Evolutionary conservation across 2,797 vertebrate species (phyloP), one percentile per base, ranked within the genome.

Genomic region (Protosalanx chinensis): DNA sequence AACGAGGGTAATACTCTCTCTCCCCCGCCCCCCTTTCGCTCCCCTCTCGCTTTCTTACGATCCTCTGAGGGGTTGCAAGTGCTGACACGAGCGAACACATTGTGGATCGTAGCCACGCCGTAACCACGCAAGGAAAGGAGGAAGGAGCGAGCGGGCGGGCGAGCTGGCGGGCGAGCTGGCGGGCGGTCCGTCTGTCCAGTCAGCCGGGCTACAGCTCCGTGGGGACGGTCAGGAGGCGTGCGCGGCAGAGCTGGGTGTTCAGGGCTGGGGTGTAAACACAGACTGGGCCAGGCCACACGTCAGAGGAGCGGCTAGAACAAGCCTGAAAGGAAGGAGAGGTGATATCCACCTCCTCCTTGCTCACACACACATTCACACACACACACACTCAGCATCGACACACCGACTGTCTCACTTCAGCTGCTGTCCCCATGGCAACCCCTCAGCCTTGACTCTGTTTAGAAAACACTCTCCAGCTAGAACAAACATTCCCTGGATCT

Each of bases 361-460:
- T n/a, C n/a, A n/a, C n/a, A n/a, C 71, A 60, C 65, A 29, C 61
- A 63, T 27, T 27, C 8, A 62, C 60, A 30, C 61, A 32, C 27
- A 41, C 35, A 63, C 56, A 59, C 57, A 71, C 41, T 67, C 59
- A 53, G 83, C 80, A 64, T 84, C 83, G 83, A 85, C 72, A 84
- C 67, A 29, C 18, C 27, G 8, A 20, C 67, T 62, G 2, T 82
- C 82, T 88, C 85, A 76, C 51, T 56, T 56, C 87, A 87, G 89
- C 88, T 91, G 82, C 90, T 77, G 74, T 92, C 86, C 74, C 91
- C 88, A 90, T 91, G 87, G 88, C 84, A 90, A 93, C 91, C 33
- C 76, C 78, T 86, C 86, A 84, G 82, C 60, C 76, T 74, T 70
- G 77, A 75, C 86, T 78, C 74, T 88, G 89, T 89, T 88, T 85